Percentiles rank a stretch among this genome's conserved stretches.
These are phyloP conservation scores for Atopsyche davidsoni DNA, from an alignment of 1,140 invertebrate species.

Conservation along the genomic window DNA sequence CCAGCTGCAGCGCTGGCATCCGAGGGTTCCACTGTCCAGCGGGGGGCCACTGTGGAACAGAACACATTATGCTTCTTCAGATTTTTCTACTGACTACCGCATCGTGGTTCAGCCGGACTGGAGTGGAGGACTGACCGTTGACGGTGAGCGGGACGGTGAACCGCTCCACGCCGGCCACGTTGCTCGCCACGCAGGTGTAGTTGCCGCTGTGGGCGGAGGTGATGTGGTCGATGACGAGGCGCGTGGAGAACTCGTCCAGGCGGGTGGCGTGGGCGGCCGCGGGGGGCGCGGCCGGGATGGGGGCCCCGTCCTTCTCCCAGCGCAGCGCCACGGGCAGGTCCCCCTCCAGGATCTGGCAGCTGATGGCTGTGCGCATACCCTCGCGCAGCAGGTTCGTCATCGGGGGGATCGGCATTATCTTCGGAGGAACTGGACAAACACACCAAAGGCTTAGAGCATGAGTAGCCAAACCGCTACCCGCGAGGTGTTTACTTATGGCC, in stretches of 20 bases:
- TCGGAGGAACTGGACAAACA: slow-evolving; percentile 71
- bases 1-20: slow-evolving; percentile 82
- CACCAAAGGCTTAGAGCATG: too few species aligned
- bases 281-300: slow-evolving; percentile 33
- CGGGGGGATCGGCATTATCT: slow-evolving; percentile 80
- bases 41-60: slow-evolving; percentile 68
- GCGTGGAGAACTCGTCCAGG: slow-evolving; percentile 82
- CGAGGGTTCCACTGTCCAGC: slow-evolving; percentile 84
- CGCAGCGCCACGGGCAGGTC: slow-evolving; percentile 86
- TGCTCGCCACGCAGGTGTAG: slow-evolving; percentile 83
- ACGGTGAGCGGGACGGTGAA: slow-evolving; percentile 74
- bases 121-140: slow-evolving; percentile 58
- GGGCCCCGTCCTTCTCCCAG: slow-evolving; percentile 76
- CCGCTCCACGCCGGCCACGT: slow-evolving; percentile 70
- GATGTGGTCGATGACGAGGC: slow-evolving; percentile 81
- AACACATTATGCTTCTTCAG: neutral
- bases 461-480: too few species aligned
- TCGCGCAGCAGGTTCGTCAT: slow-evolving; percentile 74
- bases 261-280: slow-evolving; percentile 53
- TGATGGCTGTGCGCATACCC: slow-evolving; percentile 86
- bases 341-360: slow-evolving; percentile 90
- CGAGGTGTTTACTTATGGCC: too few species aligned
- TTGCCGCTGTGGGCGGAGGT: slow-evolving; percentile 78
- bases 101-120: too few species aligned
- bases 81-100: too few species aligned